Evolutionary conservation across 1,140 invertebrate genomes (phyloP).

Genomic region (Thereuonema tuberculata): DNA sequence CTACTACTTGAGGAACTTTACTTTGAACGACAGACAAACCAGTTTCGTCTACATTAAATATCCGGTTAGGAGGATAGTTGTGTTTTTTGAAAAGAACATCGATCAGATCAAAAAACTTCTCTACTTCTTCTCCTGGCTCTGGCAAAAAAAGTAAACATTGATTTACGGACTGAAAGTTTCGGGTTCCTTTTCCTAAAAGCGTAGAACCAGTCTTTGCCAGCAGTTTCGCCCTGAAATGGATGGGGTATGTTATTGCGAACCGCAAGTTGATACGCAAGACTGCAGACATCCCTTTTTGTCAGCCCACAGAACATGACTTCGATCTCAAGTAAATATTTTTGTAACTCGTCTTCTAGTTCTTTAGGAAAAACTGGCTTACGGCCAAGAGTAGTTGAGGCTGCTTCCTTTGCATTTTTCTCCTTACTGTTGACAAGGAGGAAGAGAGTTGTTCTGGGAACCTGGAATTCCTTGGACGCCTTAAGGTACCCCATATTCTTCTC

Average conservation of each 20-base stretch:
- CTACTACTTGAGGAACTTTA: too few relatives aligned
- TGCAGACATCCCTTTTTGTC: conserved; percentile 9
- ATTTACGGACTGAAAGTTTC: background rate
- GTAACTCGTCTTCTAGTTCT: conserved; percentile 8
- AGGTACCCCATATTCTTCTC: background rate
- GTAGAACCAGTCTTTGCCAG: conserved; percentile 3
- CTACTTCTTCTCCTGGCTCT: conserved; percentile 9
- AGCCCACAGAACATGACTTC: conserved; percentile 6
- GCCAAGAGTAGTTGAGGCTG: too few relatives aligned
- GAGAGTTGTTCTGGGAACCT: conserved; percentile 6
- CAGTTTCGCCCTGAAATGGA: background rate
- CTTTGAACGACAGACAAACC: background rate
- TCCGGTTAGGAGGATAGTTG: conserved; percentile 4
- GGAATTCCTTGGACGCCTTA: conserved; percentile 7
- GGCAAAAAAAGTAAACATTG: background rate
- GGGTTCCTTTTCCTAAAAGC: conserved; percentile 2
- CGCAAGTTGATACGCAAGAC: conserved; percentile 12
- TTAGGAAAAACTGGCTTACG: too few relatives aligned
- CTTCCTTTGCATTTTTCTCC: conserved; percentile 8
- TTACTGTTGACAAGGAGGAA: conserved; percentile 10
- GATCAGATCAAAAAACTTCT: too few relatives aligned
- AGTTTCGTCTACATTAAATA: conserved; percentile 3
- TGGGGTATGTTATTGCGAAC: background rate
- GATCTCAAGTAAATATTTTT: conserved; percentile 11
- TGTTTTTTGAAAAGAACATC: too few relatives aligned